phyloP scores from a whole-genome alignment of 2,888 invertebrate genomes.

The Calameuta idolon region DNA sequence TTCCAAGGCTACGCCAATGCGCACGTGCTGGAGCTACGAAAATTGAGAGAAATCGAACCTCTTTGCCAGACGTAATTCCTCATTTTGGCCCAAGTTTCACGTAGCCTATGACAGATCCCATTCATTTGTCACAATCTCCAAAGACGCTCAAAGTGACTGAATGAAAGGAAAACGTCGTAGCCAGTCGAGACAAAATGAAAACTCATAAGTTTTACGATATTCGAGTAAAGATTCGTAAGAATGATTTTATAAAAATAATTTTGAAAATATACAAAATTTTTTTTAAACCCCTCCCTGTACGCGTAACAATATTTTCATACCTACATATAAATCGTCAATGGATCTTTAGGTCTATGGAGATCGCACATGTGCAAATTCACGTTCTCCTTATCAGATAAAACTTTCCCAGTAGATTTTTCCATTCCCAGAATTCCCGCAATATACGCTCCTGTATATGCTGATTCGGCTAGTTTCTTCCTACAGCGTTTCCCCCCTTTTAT shows the following conservation, averaged over 20 bases:
- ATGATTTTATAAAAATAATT: too few relatives aligned
- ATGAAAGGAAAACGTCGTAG: neutral
- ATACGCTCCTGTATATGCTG: slow-evolving; percentile 22
- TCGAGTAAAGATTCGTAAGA: too few relatives aligned
- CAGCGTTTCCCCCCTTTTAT: slow-evolving; percentile 13
- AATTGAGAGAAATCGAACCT: slow-evolving; percentile 5
- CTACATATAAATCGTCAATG: too few relatives aligned
- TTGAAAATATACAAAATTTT: too few relatives aligned
- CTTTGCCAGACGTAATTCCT: slow-evolving; percentile 3
- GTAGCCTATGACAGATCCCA: neutral
- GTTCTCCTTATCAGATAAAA: neutral
- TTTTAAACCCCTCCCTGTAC: too few relatives aligned
- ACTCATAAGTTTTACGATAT: neutral
- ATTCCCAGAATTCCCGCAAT: slow-evolving; percentile 13
- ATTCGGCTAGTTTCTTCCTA: slow-evolving; percentile 18
- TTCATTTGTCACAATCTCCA: neutral
- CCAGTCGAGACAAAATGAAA: neutral
- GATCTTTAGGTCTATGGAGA: too few relatives aligned
- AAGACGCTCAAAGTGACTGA: neutral
- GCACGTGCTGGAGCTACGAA: neutral
- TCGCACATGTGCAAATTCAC: neutral
- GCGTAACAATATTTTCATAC: too few relatives aligned
- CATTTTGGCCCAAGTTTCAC: neutral
- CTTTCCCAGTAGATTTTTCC: slow-evolving; percentile 1
- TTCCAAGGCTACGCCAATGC: neutral